Evolutionary conservation across 2,113 vertebrate genomes (phyloP).

Genomic region (Tragelaphus scriptus): DNA sequence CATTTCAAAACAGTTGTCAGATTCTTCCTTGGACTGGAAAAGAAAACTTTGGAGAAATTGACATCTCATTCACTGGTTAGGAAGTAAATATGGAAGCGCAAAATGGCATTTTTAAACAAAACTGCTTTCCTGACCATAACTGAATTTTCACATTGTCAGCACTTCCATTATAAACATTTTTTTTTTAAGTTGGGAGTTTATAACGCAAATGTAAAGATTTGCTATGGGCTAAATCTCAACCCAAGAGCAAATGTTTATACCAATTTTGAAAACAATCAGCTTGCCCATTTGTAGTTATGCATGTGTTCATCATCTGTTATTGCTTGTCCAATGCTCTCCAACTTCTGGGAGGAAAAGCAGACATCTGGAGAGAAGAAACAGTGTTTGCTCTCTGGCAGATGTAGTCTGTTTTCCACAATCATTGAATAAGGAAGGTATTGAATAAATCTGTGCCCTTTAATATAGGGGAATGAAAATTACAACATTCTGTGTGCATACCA

Average conservation of each 20-base stretch:
- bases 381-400: slow-evolving; percentile 78
- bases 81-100: slow-evolving; percentile 81
- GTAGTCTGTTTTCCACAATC: slow-evolving; percentile 76
- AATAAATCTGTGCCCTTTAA: slow-evolving; percentile 70
- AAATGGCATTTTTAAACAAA: slow-evolving; percentile 82
- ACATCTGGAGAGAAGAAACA: slow-evolving; percentile 83
- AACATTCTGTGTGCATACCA: background rate
- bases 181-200: slow-evolving; percentile 81
- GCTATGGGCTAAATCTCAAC: slow-evolving; percentile 88
- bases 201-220: slow-evolving; percentile 87
- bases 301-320: slow-evolving; percentile 89
- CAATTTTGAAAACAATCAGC: slow-evolving; percentile 89
- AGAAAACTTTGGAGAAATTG: slow-evolving; percentile 77
- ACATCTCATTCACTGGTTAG: slow-evolving; percentile 73
- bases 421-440: slow-evolving; percentile 70
- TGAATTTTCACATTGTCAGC: slow-evolving; percentile 86
- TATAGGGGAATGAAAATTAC: slow-evolving; percentile 35
- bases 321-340: slow-evolving; percentile 87
- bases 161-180: slow-evolving; percentile 85
- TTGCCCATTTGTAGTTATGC: slow-evolving; percentile 88
- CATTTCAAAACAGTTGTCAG: slow-evolving; percentile 75
- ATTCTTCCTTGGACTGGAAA: slow-evolving; percentile 76
- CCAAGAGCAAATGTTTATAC: slow-evolving; percentile 89
- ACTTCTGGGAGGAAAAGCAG: slow-evolving; percentile 87
- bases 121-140: slow-evolving; percentile 85